A percentile compares a stretch with the other conserved stretches of the same genome.
Conservation (phyloP, 2,888 invertebrate species). For the Ganaspis brasiliensis region DNA sequence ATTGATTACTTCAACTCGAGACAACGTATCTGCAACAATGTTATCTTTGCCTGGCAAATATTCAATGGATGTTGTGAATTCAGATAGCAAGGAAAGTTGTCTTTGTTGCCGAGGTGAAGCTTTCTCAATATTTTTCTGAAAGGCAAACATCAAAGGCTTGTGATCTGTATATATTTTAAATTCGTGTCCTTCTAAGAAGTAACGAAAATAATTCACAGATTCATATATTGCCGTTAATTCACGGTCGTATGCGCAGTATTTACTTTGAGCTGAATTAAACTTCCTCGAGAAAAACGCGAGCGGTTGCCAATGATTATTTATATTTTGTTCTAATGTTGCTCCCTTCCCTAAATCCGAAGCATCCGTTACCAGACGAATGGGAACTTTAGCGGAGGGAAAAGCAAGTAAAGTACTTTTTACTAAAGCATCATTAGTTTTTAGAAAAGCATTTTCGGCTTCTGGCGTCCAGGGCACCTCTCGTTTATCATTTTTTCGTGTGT, state of each 20-base stretch:
- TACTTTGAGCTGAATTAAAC: constrained; percentile 60
- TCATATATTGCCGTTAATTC: constrained; percentile 66
- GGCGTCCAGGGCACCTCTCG: constrained; percentile 48
- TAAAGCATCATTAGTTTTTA: constrained; percentile 49
- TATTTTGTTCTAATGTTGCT: constrained; percentile 61
- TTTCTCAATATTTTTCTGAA: constrained; percentile 42
- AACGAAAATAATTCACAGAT: constrained; percentile 59
- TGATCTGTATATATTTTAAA: constrained; percentile 58
- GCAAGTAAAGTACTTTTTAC: constrained; percentile 52
- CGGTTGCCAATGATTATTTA: constrained; percentile 56
- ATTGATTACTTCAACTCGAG: background rate
- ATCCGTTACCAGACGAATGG: constrained; percentile 48
- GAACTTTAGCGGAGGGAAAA: background rate
- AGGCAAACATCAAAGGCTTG: constrained; percentile 52
- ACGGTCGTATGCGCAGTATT: constrained; percentile 66
- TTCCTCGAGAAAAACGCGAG: constrained; percentile 67
- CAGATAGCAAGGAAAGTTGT: constrained; percentile 39
- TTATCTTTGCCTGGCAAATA: constrained; percentile 45
- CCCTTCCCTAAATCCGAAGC: constrained; percentile 52
- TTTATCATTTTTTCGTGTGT: background rate
- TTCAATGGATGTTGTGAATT: constrained; percentile 44
- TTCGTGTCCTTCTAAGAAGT: constrained; percentile 58
- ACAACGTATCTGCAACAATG: constrained; percentile 46
- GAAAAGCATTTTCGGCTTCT: constrained; percentile 53
- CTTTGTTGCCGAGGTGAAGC: constrained; percentile 32